Percentiles rank a stretch among this genome's conserved stretches.
phyloP scores from a whole-genome alignment of 2,113 vertebrate genomes.

The Gasterosteus aculeatus region DNA sequence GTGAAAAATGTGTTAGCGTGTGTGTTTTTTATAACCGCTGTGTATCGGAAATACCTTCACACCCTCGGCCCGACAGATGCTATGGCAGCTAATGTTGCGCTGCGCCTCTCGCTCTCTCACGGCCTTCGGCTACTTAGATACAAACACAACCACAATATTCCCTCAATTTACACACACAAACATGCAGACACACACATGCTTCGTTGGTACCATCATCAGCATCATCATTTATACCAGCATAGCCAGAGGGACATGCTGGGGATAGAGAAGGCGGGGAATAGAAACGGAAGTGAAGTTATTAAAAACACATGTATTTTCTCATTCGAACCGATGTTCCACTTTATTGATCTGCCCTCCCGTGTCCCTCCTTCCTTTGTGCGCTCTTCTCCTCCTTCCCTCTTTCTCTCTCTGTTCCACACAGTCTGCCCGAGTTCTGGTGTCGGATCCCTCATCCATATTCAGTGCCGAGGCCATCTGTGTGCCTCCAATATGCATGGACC shows the following conservation, averaged over 20 bases:
- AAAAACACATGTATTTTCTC: constrained; percentile 56
- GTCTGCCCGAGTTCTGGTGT: constrained; percentile 64
- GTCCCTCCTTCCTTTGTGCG: background rate
- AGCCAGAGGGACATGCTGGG: constrained; percentile 36
- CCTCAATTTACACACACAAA: constrained; percentile 11
- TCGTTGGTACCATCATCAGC: constrained; percentile 37
- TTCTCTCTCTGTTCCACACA: constrained; percentile 21
- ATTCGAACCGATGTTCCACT: constrained; percentile 53
- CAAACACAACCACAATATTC: constrained; percentile 56
- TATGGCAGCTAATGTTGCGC: constrained; percentile 50
- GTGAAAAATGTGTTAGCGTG: constrained; percentile 17
- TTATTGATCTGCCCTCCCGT: constrained; percentile 49
- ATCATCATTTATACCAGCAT: constrained; percentile 53
- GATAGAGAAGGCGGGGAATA: constrained; percentile 22
- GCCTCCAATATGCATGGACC: constrained; percentile 75
- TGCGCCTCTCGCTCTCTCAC: constrained; percentile 32
- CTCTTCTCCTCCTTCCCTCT: background rate
- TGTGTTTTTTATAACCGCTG: constrained; percentile 54
- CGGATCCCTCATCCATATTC: constrained; percentile 77
- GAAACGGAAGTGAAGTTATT: constrained; percentile 40
- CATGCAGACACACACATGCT: constrained; percentile 24
- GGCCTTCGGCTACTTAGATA: constrained; percentile 57
- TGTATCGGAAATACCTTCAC: constrained; percentile 66
- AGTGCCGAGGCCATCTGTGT: constrained; percentile 72
- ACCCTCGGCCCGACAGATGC: constrained; percentile 61